Base-by-base conservation (phyloP, 2,888 invertebrate genomes). In the Lithophane socia region DNA sequence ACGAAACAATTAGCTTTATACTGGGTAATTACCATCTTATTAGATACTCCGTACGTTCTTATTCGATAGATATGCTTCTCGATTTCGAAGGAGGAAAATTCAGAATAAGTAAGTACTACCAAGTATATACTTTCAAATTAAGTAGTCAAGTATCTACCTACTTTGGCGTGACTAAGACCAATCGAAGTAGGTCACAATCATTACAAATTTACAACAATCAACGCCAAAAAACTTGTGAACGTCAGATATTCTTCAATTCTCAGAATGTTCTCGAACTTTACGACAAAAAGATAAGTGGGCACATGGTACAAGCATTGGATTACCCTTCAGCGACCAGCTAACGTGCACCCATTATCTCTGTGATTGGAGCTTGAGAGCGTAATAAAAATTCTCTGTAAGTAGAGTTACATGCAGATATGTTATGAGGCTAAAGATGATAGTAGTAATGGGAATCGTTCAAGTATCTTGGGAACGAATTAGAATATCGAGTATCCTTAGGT, bases 301-400 rank as follows among this genome's bases (percentile, higher is more conserved):
- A 94, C 90, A 93, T 95, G 94, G 93, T 90, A 91, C 87, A 90
- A 89, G 92, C 92, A 91, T 95, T 92, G 91, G 87, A 92, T 95
- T 94, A 95, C 93, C 91, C 92, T 92, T 90, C 89, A 90, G 92
- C 90, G 88, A 92, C 90, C 91, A 91, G 90, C 91, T 90, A 91
- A 93, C 92, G 90, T 92, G 89, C 92, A 91, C 90, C 90, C 91
- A 92, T 94, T 95, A 96, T 95, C 94, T 94, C 91, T 91, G 93
- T 93, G 94, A 96, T 95, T 94, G 90, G 91, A 94, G 92, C 93
- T 94, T 93, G 92, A 93, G 92, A 94, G 92, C 89, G 90, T 94
- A 93, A 95, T 95, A 95, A 94, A 94, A 93, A 93, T 93, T 93
- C 92, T 91, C 86, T 90, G 87, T 87, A 82, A 80, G 75, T 80